Evolutionary conservation across 2,113 vertebrate genomes (phyloP), one percentile per base, ranked within the genome.

Genomic region (Sorex araneus): DNA sequence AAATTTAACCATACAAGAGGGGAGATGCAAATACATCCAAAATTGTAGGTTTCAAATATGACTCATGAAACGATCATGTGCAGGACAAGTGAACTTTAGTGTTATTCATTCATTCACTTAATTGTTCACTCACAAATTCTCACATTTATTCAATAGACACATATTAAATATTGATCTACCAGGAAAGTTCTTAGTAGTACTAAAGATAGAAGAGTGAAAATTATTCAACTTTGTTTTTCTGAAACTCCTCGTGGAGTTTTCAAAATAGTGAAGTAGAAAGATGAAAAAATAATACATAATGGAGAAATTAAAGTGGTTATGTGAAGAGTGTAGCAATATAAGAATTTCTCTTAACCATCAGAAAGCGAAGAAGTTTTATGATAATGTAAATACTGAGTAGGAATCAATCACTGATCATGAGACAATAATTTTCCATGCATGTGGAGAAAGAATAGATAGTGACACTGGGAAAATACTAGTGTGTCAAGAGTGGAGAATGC

Each of bases 221-320:
- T 66, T 63, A 78, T 6, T 87, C 69, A 90, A 66, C 25, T 3
- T 30, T 10, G 21, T 45, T 50, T 91, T 40, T 91, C 57, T 60
- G 57, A 40, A 40, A 40, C 40, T 34, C 40, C 1, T 90, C 66
- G 7, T 60, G 15, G 16, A 36, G 0, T 18, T 88, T 83, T 90
- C 50, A 77, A 87, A 91, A 69, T 8, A 79, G 28, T 50, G 19
- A 32, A 47, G 27, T 79, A 84, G 50, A 93, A 93, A 94, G 78
- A 73, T 43, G 47, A 30, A 70, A 43, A 83, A 40, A 77, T 69
- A 67, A 92, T 79, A 78, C 27, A 69, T 30, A 74, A 45, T 47
- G 40, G 57, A 84, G 64, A 78, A 93, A 66, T n/a, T 93, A 34
- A 54, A 78, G 47, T 27, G 34, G 1, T 70, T 28, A 50, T 84